Evolutionary conservation across 1,140 invertebrate species (phyloP).

Genomic region (Brachionus asplanchnoidis): DNA sequence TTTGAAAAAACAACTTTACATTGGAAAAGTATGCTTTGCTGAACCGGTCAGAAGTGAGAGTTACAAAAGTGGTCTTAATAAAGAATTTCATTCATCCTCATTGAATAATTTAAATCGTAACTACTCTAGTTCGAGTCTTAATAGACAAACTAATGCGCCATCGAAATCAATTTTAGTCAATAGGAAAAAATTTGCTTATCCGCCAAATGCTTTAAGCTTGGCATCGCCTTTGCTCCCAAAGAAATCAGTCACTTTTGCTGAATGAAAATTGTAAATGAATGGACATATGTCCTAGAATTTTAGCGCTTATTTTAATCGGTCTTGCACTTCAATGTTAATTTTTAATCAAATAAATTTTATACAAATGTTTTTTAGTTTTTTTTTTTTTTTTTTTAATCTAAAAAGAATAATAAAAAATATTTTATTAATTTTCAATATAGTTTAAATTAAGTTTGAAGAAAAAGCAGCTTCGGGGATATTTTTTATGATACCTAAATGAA

Average conservation of each 20-base stretch:
- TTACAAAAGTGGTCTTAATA: not conserved
- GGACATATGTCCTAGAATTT: not conserved
- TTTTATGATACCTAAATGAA: too few relatives aligned
- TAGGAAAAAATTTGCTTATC: conserved; percentile 14
- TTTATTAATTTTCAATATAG: too few relatives aligned
- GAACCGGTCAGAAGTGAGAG: not conserved
- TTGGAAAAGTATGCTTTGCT: conserved; percentile 3
- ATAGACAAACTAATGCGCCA: not conserved
- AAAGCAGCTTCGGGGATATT: too few relatives aligned
- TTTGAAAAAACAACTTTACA: not conserved
- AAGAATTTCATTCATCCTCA: not conserved
- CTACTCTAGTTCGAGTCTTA: not conserved
- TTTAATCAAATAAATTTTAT: not conserved
- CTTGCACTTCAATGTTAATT: not conserved
- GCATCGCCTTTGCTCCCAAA: not conserved
- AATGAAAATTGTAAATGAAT: not conserved
- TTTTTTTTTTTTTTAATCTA: too few relatives aligned
- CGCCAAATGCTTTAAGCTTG: not conserved
- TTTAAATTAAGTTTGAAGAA: too few relatives aligned
- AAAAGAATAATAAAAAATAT: too few relatives aligned
- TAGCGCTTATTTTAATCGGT: not conserved
- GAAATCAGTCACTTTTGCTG: conserved; percentile 25
- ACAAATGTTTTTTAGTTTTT: too few relatives aligned
- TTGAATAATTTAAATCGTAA: not conserved
- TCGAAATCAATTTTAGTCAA: conserved; percentile 24